Conservation (phyloP, 2,113 vertebrate genomes). For the Urocitellus parryii region DNA sequence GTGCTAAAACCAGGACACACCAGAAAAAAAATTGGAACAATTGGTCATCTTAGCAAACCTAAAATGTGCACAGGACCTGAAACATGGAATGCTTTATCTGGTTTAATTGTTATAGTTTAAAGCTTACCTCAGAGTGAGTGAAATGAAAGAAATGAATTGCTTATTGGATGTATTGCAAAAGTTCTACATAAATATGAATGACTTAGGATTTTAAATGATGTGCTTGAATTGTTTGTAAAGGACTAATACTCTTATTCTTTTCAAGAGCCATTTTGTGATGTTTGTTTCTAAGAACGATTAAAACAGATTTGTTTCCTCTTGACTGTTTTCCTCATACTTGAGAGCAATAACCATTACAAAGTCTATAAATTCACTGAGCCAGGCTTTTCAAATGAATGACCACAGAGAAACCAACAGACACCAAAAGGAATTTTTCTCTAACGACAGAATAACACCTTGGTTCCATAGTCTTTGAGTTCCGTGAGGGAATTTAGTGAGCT, state of each 20-base stretch:
- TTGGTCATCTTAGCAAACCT: background rate
- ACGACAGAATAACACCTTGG: background rate
- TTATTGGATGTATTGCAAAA: slow-evolving; percentile 67
- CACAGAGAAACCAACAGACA: slow-evolving; percentile 20
- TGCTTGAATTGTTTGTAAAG: slow-evolving; percentile 62
- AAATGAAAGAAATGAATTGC: slow-evolving; percentile 29
- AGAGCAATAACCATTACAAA: slow-evolving; percentile 67
- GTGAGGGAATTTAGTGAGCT: background rate
- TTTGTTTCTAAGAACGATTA: slow-evolving; percentile 71
- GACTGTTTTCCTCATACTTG: slow-evolving; percentile 59
- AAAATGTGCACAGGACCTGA: background rate
- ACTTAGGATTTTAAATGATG: slow-evolving; percentile 64
- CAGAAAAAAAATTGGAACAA: background rate
- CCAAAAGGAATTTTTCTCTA: background rate
- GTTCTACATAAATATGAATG: slow-evolving; percentile 61
- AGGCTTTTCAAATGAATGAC: slow-evolving; percentile 59
- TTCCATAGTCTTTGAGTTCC: background rate
- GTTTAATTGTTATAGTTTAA: background rate
- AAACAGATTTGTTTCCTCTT: slow-evolving; percentile 70
- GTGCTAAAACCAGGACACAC: background rate
- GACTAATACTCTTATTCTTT: slow-evolving; percentile 12
- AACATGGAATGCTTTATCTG: background rate
- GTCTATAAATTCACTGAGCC: slow-evolving; percentile 7
- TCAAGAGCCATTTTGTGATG: slow-evolving; percentile 41
- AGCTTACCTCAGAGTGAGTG: background rate